Percentiles rank a stretch among this genome's conserved stretches.
Evolutionary conservation across 2,888 invertebrate species (phyloP).

Genomic region (Acleris cristana): DNA sequence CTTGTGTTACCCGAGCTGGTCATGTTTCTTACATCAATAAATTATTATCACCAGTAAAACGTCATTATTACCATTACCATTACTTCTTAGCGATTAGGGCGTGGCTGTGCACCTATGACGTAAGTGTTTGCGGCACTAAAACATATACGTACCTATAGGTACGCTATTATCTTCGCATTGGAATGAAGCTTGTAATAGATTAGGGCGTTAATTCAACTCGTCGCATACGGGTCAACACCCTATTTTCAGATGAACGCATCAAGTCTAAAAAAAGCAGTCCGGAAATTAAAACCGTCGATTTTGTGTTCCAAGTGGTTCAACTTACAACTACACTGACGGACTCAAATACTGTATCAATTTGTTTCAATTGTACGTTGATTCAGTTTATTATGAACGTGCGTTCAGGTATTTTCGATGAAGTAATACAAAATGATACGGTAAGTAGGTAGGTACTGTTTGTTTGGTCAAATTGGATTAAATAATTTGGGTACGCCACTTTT

Average conservation of each 20-base stretch:
- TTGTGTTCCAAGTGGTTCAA: too few relatives aligned
- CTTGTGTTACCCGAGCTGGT: too few relatives aligned
- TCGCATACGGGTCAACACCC: conserved; percentile 24
- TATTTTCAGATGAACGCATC: conserved; percentile 24
- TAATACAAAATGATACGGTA: too few relatives aligned
- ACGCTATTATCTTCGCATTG: conserved; percentile 2
- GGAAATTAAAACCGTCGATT: background rate
- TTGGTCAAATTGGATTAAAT: too few relatives aligned
- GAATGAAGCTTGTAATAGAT: conserved; percentile 17
- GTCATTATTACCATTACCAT: background rate
- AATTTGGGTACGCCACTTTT: too few relatives aligned
- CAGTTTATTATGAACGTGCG: too few relatives aligned
- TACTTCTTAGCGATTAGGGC: conserved; percentile 11
- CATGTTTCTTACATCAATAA: conserved; percentile 8
- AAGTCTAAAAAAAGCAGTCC: conserved; percentile 18
- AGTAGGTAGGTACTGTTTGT: too few relatives aligned
- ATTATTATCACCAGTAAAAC: background rate
- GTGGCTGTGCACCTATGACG: conserved; percentile 20
- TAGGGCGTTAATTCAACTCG: conserved; percentile 8
- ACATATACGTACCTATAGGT: background rate
- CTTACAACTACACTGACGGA: too few relatives aligned
- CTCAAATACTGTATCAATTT: too few relatives aligned
- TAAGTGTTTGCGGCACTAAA: conserved; percentile 5
- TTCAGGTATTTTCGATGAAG: too few relatives aligned
- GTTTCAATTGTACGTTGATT: too few relatives aligned